phyloP scores from a whole-genome alignment of 2,113 vertebrate genomes.

The Choloepus hoffmanni region DNA sequence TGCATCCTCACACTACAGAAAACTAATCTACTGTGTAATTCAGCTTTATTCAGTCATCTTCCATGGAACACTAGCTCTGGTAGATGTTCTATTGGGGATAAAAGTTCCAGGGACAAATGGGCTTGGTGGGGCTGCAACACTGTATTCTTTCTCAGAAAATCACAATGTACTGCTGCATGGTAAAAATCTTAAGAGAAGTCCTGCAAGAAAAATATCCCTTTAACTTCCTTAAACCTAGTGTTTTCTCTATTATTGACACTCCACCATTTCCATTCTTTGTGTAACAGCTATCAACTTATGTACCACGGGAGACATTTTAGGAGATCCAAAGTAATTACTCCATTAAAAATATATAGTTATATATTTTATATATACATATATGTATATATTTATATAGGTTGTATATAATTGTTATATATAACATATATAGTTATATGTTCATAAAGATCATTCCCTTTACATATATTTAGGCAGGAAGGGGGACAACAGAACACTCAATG shows the following conservation, averaged over 20 bases:
- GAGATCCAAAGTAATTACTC: not conserved
- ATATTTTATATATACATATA: not conserved
- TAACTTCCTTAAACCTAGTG: not conserved
- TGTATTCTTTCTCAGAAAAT: not conserved
- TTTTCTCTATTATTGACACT: not conserved
- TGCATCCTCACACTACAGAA: not conserved
- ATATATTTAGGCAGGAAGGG: not conserved
- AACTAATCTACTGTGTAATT: not conserved
- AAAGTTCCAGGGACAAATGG: not conserved
- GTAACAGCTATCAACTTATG: not conserved
- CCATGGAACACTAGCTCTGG: not conserved
- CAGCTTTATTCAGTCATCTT: not conserved
- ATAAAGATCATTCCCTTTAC: not conserved
- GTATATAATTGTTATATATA: not conserved
- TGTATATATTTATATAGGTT: not conserved
- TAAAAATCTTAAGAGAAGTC: not conserved
- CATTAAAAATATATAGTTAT: not conserved
- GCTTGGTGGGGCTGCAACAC: not conserved
- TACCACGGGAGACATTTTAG: not conserved
- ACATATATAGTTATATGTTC: not conserved
- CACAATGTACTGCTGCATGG: not conserved
- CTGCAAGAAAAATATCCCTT: not conserved
- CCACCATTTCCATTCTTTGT: not conserved
- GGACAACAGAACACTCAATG: not conserved
- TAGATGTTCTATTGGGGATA: not conserved